A percentile compares a stretch with the other conserved stretches of the same genome.
Conservation (phyloP, 2,113 vertebrate species). For the Sebastes fasciatus region DNA sequence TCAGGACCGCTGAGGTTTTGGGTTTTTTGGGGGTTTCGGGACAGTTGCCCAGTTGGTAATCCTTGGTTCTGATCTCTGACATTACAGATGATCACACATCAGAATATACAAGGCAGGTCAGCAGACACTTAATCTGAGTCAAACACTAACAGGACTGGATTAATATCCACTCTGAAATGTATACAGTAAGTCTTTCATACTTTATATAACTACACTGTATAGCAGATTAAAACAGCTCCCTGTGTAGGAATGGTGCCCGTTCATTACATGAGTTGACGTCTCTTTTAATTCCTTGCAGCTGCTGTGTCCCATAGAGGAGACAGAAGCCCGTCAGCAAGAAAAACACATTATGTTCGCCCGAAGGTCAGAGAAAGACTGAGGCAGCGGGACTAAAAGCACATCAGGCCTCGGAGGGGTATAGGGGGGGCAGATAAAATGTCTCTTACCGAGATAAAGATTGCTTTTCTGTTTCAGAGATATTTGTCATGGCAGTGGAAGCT, state of each 20-base stretch:
- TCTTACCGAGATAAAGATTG: conserved; percentile 27
- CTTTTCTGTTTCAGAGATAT: conserved; percentile 31
- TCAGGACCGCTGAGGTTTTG: too few relatives aligned
- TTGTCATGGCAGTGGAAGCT: conserved; percentile 41
- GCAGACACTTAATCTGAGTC: too few relatives aligned
- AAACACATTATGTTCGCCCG: conserved; percentile 15
- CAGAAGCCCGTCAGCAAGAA: conserved; percentile 2
- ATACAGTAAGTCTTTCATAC: too few relatives aligned
- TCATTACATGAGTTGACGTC: conserved; percentile 1
- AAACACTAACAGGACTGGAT: too few relatives aligned
- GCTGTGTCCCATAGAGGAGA: conserved; percentile 1
- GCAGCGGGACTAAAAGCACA: conserved; percentile 26
- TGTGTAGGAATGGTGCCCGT: neutral
- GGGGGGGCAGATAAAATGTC: conserved; percentile 29
- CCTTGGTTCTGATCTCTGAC: too few relatives aligned
- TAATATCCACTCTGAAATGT: neutral
- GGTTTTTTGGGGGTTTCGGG: too few relatives aligned
- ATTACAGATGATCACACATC: too few relatives aligned
- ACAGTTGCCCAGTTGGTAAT: too few relatives aligned
- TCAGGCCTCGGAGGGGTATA: conserved; percentile 1
- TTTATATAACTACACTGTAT: neutral
- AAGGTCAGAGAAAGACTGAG: conserved; percentile 28
- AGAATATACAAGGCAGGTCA: too few relatives aligned
- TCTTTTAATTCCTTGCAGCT: neutral
- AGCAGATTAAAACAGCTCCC: neutral